Evolutionary conservation across 2,113 vertebrate species (phyloP).

Genomic region (Phasianus colchicus): DNA sequence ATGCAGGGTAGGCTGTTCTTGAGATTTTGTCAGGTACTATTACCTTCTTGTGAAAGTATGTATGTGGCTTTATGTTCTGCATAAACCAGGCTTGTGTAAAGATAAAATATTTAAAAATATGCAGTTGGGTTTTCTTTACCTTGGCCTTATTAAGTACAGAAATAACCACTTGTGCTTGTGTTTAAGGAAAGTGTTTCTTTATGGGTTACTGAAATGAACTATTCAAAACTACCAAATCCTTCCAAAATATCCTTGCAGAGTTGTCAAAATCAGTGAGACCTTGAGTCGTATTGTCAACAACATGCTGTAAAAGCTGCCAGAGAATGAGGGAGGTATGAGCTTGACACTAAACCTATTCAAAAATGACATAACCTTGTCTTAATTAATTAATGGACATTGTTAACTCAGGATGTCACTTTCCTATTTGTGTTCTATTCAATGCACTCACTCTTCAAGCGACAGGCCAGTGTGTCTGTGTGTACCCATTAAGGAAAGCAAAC

Average conservation of each 20-base stretch:
- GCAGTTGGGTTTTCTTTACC: conserved; percentile 58
- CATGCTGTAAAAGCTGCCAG: neutral
- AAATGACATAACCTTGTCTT: neutral
- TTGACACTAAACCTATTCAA: conserved; percentile 23
- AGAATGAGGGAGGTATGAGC: neutral
- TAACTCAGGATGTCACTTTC: neutral
- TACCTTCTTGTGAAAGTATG: neutral
- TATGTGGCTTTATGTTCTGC: conserved; percentile 16
- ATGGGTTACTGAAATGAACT: conserved; percentile 50
- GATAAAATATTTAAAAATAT: conserved; percentile 43
- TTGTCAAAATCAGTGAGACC: conserved; percentile 16
- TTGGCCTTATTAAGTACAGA: conserved; percentile 38
- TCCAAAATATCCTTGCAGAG: conserved; percentile 35
- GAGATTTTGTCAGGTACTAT: neutral
- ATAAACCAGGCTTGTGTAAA: conserved; percentile 29
- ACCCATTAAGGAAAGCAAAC: neutral
- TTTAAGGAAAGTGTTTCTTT: conserved; percentile 41
- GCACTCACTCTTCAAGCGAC: neutral
- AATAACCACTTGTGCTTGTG: neutral
- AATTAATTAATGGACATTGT: neutral
- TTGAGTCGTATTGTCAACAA: neutral
- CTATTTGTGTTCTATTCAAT: neutral
- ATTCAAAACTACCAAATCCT: conserved; percentile 47
- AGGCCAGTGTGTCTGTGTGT: accelerated
- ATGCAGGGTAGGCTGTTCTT: neutral